Evolutionary conservation across 64 coral and sea anemone species (phyloP), one percentile per base, ranked within the genome.

Genomic region (Pocillopora verrucosa): DNA sequence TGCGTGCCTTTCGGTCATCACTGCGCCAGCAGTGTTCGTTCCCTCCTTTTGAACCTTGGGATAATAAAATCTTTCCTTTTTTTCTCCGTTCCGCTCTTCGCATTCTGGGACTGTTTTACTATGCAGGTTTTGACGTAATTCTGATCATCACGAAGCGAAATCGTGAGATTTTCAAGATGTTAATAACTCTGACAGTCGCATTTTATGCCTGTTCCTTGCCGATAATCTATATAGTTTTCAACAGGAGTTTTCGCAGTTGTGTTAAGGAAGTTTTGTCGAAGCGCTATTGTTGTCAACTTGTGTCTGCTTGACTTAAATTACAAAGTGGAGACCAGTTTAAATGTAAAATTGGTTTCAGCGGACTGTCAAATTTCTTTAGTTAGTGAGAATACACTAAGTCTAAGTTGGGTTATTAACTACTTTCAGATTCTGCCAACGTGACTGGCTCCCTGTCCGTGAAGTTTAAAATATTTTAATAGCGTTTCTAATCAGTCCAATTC

Each of bases 141-240:
- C 64, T 85, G 0, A 17, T n/a, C 25, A 85, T 36, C 9, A 85
- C 82, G 1, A 85, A 68, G 38, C 63, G 13, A 85, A 85, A 85
- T 56, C 63, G 63, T 2, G 38, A 85, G 1, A 85, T 69, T 22
- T 72, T 72, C 64, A 85, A 85, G 65, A 85, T 85, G 82, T 24
- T 85, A 37, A 45, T 85, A 16, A 85, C 65, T 13, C 20, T 85
- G 7, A 57, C 72, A 37, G 64, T 85, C 35, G 82, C 24, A 10
- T 85, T 85, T 38, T 85, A 58, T 15, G 7, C 72, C 30, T 85
- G 82, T 14, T 85, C 19, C 13, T 56, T 85, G 12, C 82, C 82
- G 9, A 72, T 85, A 6, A 85, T 85, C 25, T 85, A 85, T 65
- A 30, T 30, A 7, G 57, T 26, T 24, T 85, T 85, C 22, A 72